Percentiles rank a stretch among this genome's conserved stretches.
Conservation (phyloP, 30 jellyfish, hydroid and myxozoan species). For the Mastigias papua region DNA sequence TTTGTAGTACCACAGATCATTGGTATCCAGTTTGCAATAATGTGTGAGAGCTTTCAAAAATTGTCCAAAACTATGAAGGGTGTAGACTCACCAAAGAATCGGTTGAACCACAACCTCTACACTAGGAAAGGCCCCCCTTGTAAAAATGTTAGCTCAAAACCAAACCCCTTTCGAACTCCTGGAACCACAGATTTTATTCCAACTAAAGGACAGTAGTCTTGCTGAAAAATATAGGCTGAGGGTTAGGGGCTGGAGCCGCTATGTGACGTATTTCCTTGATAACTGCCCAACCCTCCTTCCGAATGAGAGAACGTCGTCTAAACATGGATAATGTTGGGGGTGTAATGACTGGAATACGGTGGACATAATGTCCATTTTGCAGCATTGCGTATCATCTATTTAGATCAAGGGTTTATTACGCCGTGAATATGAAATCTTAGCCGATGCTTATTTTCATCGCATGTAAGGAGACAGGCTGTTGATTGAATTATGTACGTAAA, state of each 20-base stretch:
- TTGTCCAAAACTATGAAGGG: too few relatives aligned
- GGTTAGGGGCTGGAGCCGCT: constrained; percentile 37
- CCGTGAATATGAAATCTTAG: neutral
- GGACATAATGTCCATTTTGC: constrained; percentile 18
- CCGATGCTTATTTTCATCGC: neutral
- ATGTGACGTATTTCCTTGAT: constrained; percentile 73
- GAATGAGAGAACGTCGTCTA: constrained; percentile 18
- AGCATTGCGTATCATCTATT: neutral
- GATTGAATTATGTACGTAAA: neutral
- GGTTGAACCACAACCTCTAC: too few relatives aligned
- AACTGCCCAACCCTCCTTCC: constrained; percentile 82
- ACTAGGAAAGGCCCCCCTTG: too few relatives aligned
- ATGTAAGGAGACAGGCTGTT: neutral
- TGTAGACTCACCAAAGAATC: too few relatives aligned
- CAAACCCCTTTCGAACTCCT: too few relatives aligned
- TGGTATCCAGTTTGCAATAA: too few relatives aligned
- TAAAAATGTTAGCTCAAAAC: too few relatives aligned
- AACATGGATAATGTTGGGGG: neutral
- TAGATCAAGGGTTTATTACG: neutral
- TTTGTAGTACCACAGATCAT: too few relatives aligned
- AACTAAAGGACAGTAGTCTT: too few relatives aligned
- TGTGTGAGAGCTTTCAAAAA: too few relatives aligned
- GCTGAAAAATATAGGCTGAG: too few relatives aligned
- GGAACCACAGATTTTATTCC: too few relatives aligned
- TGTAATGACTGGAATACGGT: neutral